A percentile compares a stretch with the other conserved stretches of the same genome.
Conservation (phyloP, 2,888 invertebrate species). For the Eupithecia inturbata region DNA sequence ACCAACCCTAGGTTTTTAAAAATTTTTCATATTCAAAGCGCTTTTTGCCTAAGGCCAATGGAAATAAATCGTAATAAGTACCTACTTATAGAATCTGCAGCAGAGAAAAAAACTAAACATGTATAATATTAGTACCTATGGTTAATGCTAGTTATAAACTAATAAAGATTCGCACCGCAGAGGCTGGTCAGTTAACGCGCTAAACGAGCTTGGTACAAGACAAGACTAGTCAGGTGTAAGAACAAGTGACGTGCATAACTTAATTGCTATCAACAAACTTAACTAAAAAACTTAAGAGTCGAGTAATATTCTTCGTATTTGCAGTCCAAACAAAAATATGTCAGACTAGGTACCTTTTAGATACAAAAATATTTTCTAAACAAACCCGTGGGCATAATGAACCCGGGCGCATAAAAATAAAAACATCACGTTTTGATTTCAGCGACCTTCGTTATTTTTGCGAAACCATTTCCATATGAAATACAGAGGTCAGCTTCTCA, state of each 20-base stretch:
- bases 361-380: slow-evolving; percentile 3
- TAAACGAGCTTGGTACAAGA: no score
- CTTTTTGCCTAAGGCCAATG: background rate
- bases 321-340: background rate
- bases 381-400: slow-evolving; percentile 18
- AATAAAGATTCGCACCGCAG: no score
- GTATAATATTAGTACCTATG: no score
- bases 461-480: background rate
- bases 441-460: slow-evolving; percentile 27
- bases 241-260: no score
- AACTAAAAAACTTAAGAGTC: no score
- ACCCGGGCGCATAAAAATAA: slow-evolving; percentile 30
- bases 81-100: no score
- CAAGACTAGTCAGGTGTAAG: no score
- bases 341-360: background rate
- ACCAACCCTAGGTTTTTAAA: background rate
- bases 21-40: background rate
- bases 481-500: background rate
- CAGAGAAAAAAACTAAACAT: background rate
- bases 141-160: no score
- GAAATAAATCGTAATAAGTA: background rate
- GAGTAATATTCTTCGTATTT: no score
- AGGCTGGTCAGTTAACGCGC: no score
- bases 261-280: no score
- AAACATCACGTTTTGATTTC: slow-evolving; percentile 35